Conservation (phyloP, 64 coral and sea anemone genomes). For the Stylophora pistillata region DNA sequence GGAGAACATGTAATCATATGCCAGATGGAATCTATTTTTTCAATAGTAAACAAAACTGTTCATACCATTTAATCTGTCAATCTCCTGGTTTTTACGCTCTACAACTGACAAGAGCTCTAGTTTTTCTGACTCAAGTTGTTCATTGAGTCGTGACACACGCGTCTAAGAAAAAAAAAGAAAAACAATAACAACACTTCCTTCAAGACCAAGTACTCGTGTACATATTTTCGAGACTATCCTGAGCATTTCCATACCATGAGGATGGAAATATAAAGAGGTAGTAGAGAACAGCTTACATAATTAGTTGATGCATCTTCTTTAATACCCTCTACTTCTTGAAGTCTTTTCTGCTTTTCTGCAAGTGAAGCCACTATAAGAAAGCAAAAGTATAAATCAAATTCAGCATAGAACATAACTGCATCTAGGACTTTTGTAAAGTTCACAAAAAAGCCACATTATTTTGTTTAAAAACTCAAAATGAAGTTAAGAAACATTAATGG, state of each 20-base stretch:
- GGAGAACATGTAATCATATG: background rate
- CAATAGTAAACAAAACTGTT: background rate
- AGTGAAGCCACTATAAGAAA: slow-evolving; percentile 66
- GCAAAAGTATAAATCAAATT: background rate
- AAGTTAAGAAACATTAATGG: too few relatives aligned
- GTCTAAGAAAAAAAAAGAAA: slow-evolving; percentile 57
- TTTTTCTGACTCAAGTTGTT: slow-evolving; percentile 89
- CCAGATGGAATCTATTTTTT: too few relatives aligned
- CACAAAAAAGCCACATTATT: too few relatives aligned
- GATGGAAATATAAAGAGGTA: background rate
- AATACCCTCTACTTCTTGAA: slow-evolving; percentile 69
- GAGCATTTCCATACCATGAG: too few relatives aligned
- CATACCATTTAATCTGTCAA: slow-evolving; percentile 96
- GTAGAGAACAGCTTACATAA: slow-evolving; percentile 70
- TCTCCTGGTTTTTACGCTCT: slow-evolving; percentile 96
- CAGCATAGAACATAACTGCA: background rate
- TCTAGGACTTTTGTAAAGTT: background rate
- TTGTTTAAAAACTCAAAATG: too few relatives aligned
- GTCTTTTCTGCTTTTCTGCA: slow-evolving; percentile 58
- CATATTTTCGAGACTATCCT: too few relatives aligned
- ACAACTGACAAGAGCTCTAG: slow-evolving; percentile 75
- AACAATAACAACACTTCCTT: background rate
- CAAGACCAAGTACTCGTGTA: background rate
- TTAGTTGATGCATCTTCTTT: slow-evolving; percentile 93
- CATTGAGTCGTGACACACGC: slow-evolving; percentile 74